Conservation (phyloP, 2,113 vertebrate genomes). For the Alethe castanea region DNA sequence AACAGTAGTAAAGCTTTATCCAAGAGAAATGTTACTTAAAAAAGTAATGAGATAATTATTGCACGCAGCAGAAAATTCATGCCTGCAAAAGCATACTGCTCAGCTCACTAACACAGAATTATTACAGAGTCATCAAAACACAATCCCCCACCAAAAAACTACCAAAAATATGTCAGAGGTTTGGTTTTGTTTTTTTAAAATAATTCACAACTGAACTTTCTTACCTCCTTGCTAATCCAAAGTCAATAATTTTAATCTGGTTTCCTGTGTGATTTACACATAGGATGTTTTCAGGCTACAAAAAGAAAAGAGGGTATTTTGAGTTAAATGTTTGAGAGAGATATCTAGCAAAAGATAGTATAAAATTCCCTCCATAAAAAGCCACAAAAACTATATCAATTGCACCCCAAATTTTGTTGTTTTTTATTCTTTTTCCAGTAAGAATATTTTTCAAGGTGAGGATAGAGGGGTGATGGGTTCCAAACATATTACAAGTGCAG, state of each 20-base stretch:
- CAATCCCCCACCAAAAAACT: neutral
- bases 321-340: neutral
- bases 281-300: constrained; percentile 92
- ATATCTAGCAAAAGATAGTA: neutral
- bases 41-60: constrained; percentile 1
- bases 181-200: neutral
- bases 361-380: neutral
- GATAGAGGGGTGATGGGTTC: accelerated
- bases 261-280: constrained; percentile 87
- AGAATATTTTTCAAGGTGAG: neutral
- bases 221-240: constrained; percentile 91
- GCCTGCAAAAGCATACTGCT: neutral
- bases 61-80: neutral
- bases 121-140: neutral
- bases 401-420: neutral
- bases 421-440: neutral
- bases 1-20: neutral
- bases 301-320: neutral
- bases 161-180: neutral
- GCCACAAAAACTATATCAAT: neutral
- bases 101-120: neutral
- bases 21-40: neutral
- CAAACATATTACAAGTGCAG: neutral
- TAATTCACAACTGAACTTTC: neutral
- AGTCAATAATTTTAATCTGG: constrained; percentile 94